A percentile compares a stretch with the other conserved stretches of the same genome.
These are phyloP conservation scores for Narcine bancroftii DNA, from an alignment of 2,113 vertebrate genomes.

Conservation along the genomic window DNA sequence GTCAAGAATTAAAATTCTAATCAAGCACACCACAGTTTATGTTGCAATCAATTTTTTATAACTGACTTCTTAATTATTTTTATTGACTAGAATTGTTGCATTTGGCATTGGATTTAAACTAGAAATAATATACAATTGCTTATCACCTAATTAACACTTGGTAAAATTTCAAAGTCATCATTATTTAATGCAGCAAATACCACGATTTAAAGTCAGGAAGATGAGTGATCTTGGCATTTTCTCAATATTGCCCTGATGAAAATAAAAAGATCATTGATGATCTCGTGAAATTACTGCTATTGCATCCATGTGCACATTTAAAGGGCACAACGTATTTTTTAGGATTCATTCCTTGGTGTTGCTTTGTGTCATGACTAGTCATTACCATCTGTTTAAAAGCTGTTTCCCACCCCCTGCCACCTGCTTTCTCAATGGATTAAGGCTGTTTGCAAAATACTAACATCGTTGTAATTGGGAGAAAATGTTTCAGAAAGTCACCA, in stretches of 20 bases:
- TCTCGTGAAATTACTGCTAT: neutral
- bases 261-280: neutral
- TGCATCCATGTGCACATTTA: neutral
- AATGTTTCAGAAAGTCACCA: neutral
- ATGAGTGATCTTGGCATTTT: neutral
- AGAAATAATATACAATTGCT: conserved; percentile 7
- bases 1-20: neutral
- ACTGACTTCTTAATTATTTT: neutral
- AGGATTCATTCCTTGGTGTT: neutral
- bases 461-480: neutral
- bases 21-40: neutral
- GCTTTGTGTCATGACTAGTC: neutral
- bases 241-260: neutral
- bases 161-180: neutral
- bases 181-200: neutral
- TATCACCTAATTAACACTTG: conserved; percentile 10
- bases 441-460: neutral
- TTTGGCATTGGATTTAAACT: neutral
- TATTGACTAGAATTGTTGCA: neutral
- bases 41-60: neutral
- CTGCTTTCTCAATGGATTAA: neutral
- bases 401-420: neutral
- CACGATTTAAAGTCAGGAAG: neutral
- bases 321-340: neutral
- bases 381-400: neutral